Conservation (phyloP, 2,113 vertebrate species). For the Centropus unirufus region DNA sequence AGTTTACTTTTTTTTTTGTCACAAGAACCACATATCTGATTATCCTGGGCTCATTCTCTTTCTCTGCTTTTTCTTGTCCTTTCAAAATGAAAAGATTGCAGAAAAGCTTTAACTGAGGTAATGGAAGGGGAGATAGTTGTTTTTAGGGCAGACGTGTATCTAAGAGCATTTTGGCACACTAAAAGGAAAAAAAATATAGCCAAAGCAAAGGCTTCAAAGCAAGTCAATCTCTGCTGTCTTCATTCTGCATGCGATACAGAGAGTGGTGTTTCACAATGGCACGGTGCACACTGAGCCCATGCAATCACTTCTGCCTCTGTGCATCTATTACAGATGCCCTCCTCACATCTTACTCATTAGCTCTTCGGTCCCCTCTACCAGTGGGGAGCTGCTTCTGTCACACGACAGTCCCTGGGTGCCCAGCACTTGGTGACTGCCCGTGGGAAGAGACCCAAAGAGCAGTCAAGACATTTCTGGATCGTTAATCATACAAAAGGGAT, state of each 20-base stretch:
- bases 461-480: background rate
- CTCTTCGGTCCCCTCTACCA: background rate
- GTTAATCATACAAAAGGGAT: background rate
- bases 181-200: background rate
- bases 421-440: background rate
- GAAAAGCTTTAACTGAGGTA: conserved; percentile 47
- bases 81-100: conserved; percentile 52
- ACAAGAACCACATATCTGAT: conserved; percentile 35
- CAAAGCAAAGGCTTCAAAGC: conserved; percentile 41
- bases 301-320: background rate
- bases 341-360: background rate
- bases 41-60: conserved; percentile 26
- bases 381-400: background rate
- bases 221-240: background rate
- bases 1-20: conserved; percentile 58
- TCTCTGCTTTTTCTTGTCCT: conserved; percentile 40
- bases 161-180: conserved; percentile 53
- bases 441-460: background rate
- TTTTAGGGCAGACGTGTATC: conserved; percentile 45
- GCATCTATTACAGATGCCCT: background rate
- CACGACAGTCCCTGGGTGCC: background rate
- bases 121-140: conserved; percentile 45
- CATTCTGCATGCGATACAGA: background rate
- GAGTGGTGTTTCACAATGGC: background rate
- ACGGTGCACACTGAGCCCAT: background rate